Evolutionary conservation across 1,140 invertebrate species (phyloP), one percentile per base, ranked within the genome.

Genomic region (Acromyrmex charruanus): DNA sequence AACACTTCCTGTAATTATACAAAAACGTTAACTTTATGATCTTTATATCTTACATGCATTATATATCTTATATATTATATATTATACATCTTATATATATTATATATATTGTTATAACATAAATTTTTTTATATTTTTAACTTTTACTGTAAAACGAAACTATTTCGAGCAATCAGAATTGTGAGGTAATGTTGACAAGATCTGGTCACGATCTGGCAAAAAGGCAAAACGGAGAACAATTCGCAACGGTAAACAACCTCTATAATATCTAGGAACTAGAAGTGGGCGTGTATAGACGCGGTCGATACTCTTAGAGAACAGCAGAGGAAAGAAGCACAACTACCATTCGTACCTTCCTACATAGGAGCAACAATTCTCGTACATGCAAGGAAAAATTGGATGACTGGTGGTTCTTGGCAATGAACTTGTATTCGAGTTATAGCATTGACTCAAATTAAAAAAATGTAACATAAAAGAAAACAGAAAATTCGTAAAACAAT

Each of bases 361-460:
- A 87, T 90, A 88, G 89, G 84, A 88, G 77, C 79, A 31, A 85
- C 74, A 69, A 77, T 81, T 51, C 61, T 77, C 66, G 51, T 14
- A 39, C 35, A 39, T 9, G 53, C 16, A 35, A 10, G 66, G 16
- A 86, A 79, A 86, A 88, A 65, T 55, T 86, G 61, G 82, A 84
- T 61, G 66, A 14, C 71, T 59, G 65, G 68, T 89, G 85, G 71
- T 89, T 90, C 90, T 90, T 92, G 91, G 77, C 89, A 91, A 87
- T 92, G 90, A 92, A 91, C 89, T 90, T 75, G 84, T 91, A 87
- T 90, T 89, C 59, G 7, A 39, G 35, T 39, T 80, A 77, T 25
- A 25, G n/a, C 65, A 49, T 14, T n/a, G 39, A 68, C 35, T 86
- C 35, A 31, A 71, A 75, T 69, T 5, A 14, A 39, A n/a, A 39